Conservation (phyloP, 2,797 vertebrate genomes). For the Falco biarmicus region DNA sequence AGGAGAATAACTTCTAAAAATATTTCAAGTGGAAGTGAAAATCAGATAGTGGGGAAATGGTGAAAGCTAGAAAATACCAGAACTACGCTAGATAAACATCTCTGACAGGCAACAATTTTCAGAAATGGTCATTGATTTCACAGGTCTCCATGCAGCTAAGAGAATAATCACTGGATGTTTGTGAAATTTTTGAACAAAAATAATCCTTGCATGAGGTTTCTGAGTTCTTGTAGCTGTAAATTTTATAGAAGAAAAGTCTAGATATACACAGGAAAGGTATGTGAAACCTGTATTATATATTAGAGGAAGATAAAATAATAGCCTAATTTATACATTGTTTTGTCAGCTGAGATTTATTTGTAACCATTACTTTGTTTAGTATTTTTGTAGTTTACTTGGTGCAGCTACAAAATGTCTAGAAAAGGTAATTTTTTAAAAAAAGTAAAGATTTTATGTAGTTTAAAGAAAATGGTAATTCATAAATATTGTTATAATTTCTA, state of each 20-base stretch:
- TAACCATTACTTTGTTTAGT: background rate
- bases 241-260: background rate
- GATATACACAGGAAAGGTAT: background rate
- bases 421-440: background rate
- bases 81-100: background rate
- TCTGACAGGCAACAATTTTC: background rate
- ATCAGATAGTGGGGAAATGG: background rate
- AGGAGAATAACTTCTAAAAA: background rate
- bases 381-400: background rate
- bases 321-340: background rate
- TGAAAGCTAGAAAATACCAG: background rate
- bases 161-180: background rate
- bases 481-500: background rate
- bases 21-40: background rate
- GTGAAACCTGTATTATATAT: background rate
- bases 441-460: background rate
- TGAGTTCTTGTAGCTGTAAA: background rate
- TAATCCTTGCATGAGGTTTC: background rate
- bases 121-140: background rate
- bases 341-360: slow-evolving; percentile 13
- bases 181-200: background rate
- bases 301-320: slow-evolving; percentile 14
- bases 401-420: background rate
- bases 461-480: slow-evolving; percentile 47
- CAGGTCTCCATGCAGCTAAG: background rate